phyloP scores from a whole-genome alignment of 2,113 vertebrate genomes.

The Myanophis thanlyinensis region DNA sequence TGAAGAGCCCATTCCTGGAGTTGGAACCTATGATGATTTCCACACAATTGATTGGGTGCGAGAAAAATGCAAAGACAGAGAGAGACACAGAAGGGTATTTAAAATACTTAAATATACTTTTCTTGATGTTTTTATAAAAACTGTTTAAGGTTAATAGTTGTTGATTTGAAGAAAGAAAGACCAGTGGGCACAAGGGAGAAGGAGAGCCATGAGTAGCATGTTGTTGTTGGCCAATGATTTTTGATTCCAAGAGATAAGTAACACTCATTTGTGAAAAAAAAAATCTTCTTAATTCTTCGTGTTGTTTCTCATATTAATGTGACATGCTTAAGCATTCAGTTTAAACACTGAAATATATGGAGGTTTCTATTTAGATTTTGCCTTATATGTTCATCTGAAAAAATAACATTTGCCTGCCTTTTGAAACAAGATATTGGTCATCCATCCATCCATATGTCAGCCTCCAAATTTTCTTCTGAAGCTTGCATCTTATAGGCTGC shows the following conservation, averaged over 20 bases:
- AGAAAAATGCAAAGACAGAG: conserved; percentile 97
- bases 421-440: not conserved
- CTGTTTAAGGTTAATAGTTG: not conserved
- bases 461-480: no score
- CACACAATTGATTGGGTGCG: conserved; percentile 99
- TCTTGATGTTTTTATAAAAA: not conserved
- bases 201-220: not conserved
- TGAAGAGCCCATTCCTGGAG: conserved; percentile 97
- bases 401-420: not conserved
- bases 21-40: conserved; percentile 98
- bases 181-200: not conserved
- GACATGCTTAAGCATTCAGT: not conserved
- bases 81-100: conserved; percentile 92
- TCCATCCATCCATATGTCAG: not conserved
- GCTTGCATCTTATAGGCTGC: no score
- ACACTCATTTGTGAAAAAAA: not conserved
- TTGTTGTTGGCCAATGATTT: not conserved
- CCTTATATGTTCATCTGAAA: not conserved
- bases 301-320: not conserved
- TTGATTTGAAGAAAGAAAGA: not conserved
- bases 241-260: not conserved
- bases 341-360: not conserved
- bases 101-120: conserved; percentile 17
- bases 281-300: not conserved
- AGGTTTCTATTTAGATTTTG: not conserved